A percentile compares a stretch with the other conserved stretches of the same genome.
Evolutionary conservation across 1,140 invertebrate genomes (phyloP).

Genomic region (Heliothis virescens): DNA sequence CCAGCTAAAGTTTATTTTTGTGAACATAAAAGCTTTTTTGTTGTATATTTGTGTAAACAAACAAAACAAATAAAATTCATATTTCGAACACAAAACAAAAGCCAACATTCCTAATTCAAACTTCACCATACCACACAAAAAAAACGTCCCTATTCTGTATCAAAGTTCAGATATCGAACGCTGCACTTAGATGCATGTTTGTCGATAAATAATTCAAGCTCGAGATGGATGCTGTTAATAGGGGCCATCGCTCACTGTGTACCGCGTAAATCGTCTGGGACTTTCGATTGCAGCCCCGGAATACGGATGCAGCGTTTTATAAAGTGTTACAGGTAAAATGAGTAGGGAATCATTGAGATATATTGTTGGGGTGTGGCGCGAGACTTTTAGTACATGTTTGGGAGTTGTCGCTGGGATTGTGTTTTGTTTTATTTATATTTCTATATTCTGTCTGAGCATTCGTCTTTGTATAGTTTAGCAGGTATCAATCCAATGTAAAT

Average conservation of each 20-base stretch:
- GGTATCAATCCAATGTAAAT: too few species aligned
- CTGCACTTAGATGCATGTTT: slow-evolving; percentile 70
- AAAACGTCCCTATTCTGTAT: slow-evolving; percentile 34
- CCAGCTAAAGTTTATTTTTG: neutral
- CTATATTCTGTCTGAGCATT: too few species aligned
- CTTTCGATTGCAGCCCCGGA: slow-evolving; percentile 70
- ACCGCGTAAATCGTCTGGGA: slow-evolving; percentile 77
- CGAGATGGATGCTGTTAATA: slow-evolving; percentile 71
- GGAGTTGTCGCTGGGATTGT: neutral
- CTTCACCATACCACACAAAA: neutral
- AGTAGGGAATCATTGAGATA: slow-evolving; percentile 49
- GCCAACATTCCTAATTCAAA: neutral
- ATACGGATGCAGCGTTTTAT: slow-evolving; percentile 51
- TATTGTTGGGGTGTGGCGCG: slow-evolving; percentile 18
- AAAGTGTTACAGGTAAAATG: slow-evolving; percentile 53
- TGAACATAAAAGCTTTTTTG: too few species aligned
- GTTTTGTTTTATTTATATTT: neutral
- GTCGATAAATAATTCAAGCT: slow-evolving; percentile 69
- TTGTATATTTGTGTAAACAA: too few species aligned
- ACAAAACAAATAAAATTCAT: too few species aligned
- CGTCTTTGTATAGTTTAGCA: too few species aligned
- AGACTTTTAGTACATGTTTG: neutral
- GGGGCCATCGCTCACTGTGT: slow-evolving; percentile 63
- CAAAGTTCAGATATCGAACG: slow-evolving; percentile 27
- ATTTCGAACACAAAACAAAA: neutral